Conservation (phyloP, 1,140 invertebrate genomes). For the Bombus fervidus region DNA sequence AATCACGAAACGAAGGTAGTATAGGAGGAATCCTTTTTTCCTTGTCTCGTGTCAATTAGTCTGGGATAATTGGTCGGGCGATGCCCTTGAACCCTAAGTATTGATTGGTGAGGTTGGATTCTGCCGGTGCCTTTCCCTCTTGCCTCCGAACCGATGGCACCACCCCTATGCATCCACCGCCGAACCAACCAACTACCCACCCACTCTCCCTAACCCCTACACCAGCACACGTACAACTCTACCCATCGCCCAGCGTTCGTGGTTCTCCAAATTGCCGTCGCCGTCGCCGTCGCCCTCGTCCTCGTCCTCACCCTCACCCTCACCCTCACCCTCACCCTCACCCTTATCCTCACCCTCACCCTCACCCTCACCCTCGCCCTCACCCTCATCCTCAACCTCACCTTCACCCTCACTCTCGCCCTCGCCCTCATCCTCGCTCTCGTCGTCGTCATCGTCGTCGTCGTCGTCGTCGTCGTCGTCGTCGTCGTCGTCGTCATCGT, state of each 20-base stretch:
- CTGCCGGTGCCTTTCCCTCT: constrained; percentile 75
- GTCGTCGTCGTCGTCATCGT: background rate
- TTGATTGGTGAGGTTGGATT: constrained; percentile 82
- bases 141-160: constrained; percentile 71
- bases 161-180: constrained; percentile 74
- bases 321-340: fast-evolving
- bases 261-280: constrained; percentile 66
- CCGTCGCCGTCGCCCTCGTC: constrained; percentile 23
- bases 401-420: too few relatives aligned
- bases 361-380: background rate
- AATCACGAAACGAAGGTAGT: constrained; percentile 13
- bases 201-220: constrained; percentile 52
- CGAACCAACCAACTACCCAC: constrained; percentile 65
- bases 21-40: constrained; percentile 57
- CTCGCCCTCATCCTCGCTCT: too few relatives aligned
- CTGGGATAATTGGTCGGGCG: constrained; percentile 81
- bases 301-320: background rate
- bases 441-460: too few relatives aligned
- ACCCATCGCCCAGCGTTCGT: constrained; percentile 49
- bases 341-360: fast-evolving
- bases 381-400: fast-evolving
- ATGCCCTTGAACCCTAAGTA: constrained; percentile 82
- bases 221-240: constrained; percentile 31
- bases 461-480: too few relatives aligned
- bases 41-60: constrained; percentile 77